Conservation (phyloP, 2,888 invertebrate genomes). For the Aphrophora alni region DNA sequence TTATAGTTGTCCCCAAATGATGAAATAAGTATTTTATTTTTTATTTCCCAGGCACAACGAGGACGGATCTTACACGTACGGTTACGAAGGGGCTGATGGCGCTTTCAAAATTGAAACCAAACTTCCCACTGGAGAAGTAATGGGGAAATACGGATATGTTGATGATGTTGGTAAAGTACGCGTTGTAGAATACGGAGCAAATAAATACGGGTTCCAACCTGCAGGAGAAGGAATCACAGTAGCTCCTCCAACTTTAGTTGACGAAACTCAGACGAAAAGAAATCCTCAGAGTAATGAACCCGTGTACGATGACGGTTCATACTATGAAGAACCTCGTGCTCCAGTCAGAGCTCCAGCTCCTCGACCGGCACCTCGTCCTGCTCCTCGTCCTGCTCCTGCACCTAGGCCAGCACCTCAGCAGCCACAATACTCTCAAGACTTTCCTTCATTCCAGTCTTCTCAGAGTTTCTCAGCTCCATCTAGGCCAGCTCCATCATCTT, state of each 20-base stretch:
- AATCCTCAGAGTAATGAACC: slow-evolving; percentile 35
- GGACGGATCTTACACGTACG: slow-evolving; percentile 90
- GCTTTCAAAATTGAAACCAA: slow-evolving; percentile 92
- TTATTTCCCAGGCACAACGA: slow-evolving; percentile 75
- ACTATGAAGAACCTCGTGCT: slow-evolving; percentile 52
- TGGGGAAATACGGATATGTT: slow-evolving; percentile 89
- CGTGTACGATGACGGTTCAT: slow-evolving; percentile 50
- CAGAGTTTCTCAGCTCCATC: slow-evolving; percentile 51
- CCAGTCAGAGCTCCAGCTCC: slow-evolving; percentile 54
- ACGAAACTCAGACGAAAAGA: slow-evolving; percentile 57
- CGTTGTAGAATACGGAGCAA: slow-evolving; percentile 87
- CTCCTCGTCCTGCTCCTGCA: slow-evolving; percentile 48
- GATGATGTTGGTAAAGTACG: slow-evolving; percentile 81
- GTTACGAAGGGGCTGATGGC: slow-evolving; percentile 87
- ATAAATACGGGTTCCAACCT: slow-evolving; percentile 87
- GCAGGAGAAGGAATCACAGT: slow-evolving; percentile 87
- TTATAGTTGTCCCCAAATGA: no score
- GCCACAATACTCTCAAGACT: slow-evolving; percentile 32
- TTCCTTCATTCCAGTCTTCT: slow-evolving; percentile 35
- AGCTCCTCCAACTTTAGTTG: slow-evolving; percentile 59
- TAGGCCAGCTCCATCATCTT: slow-evolving; percentile 47
- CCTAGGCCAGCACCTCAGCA: slow-evolving; percentile 22
- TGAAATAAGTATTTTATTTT: no score
- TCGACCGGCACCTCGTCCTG: slow-evolving; percentile 48
- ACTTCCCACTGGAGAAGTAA: slow-evolving; percentile 79